phyloP scores from a whole-genome alignment of 1,140 invertebrate species.

The Liolophura sinensis region DNA sequence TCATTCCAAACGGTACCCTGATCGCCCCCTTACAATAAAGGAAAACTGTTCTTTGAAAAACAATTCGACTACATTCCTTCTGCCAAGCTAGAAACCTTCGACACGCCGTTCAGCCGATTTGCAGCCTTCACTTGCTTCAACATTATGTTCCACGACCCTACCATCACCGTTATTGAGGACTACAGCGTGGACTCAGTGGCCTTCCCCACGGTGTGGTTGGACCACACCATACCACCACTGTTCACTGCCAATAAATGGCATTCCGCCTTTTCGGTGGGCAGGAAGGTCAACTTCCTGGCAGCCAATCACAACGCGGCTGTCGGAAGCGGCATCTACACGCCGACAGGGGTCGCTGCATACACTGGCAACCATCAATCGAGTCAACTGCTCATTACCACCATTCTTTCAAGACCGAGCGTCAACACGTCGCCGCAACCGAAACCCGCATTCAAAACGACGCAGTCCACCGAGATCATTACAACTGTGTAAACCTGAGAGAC shows the following conservation, averaged over 20 bases:
- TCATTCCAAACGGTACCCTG: too few relatives aligned
- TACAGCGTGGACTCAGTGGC: conserved; percentile 68
- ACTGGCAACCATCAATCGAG: too few relatives aligned
- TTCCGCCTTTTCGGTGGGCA: conserved; percentile 59
- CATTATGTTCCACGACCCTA: conserved; percentile 68
- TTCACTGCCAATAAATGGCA: conserved; percentile 61
- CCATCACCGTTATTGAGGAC: conserved; percentile 59
- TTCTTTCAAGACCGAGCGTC: too few relatives aligned
- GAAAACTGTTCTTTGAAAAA: conserved; percentile 57
- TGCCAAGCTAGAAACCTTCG: conserved; percentile 27
- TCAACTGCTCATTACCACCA: too few relatives aligned
- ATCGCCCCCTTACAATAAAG: too few relatives aligned
- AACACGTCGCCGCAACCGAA: too few relatives aligned
- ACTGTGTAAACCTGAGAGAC: too few relatives aligned
- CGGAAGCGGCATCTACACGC: conserved; percentile 62
- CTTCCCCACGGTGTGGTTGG: conserved; percentile 72
- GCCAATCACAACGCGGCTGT: conserved; percentile 60
- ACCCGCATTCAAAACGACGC: too few relatives aligned
- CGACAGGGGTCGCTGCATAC: conserved; percentile 3
- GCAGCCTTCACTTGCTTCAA: conserved; percentile 77
- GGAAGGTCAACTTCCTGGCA: conserved; percentile 63
- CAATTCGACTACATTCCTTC: conserved; percentile 64
- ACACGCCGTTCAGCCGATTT: conserved; percentile 79
- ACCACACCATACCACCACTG: conserved; percentile 72
- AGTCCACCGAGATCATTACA: too few relatives aligned